A percentile compares a stretch with the other conserved stretches of the same genome.
Conservation (phyloP, 2,888 invertebrate genomes). For the Cabera pusaria region DNA sequence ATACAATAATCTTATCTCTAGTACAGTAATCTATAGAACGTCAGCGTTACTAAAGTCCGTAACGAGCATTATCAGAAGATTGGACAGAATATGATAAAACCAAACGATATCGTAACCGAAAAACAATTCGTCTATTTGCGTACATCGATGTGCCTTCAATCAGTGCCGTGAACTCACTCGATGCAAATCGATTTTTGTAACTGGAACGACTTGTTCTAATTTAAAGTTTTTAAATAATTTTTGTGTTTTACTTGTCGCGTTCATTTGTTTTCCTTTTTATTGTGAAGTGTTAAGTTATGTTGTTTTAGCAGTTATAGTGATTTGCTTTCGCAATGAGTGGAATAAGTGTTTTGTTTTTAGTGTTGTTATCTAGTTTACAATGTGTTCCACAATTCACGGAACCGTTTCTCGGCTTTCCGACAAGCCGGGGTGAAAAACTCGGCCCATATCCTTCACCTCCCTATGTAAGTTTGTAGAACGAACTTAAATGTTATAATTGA, state of each 20-base stretch:
- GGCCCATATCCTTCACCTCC: conserved; percentile 4
- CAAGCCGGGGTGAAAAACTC: conserved; percentile 7
- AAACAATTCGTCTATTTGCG: conserved; percentile 39
- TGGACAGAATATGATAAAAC: conserved; percentile 46
- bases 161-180: conserved; percentile 16
- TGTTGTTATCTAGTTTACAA: conserved; percentile 1
- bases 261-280: conserved; percentile 3
- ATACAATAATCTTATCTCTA: conserved; percentile 19
- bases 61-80: conserved; percentile 46
- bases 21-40: conserved; percentile 27
- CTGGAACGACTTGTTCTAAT: conserved; percentile 10
- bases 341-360: conserved; percentile 6
- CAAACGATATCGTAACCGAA: conserved; percentile 40
- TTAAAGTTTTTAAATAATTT: neutral
- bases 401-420: conserved; percentile 6
- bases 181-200: conserved; percentile 12
- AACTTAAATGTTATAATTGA: too few species aligned
- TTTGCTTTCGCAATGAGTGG: conserved; percentile 10
- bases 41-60: conserved; percentile 37
- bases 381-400: conserved; percentile 15
- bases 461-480: conserved; percentile 11
- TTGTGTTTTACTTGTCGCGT: neutral
- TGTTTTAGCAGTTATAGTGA: conserved; percentile 1
- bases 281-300: neutral
- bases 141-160: conserved; percentile 9